Conservation (phyloP, 1,140 invertebrate species). For the Lethocerus indicus region DNA sequence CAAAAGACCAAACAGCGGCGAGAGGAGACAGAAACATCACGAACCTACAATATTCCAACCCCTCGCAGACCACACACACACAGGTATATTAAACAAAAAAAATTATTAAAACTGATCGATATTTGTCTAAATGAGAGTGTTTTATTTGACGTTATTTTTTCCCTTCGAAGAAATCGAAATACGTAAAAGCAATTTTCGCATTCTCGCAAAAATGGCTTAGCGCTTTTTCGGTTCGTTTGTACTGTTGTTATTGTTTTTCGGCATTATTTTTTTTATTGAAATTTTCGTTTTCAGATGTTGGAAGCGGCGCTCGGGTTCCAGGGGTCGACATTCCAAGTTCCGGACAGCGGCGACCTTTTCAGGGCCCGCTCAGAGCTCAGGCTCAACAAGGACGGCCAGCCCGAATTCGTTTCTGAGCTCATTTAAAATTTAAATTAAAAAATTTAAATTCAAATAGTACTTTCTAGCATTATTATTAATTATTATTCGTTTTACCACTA, state of each 20-base stretch:
- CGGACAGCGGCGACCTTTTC: slow-evolving; percentile 21
- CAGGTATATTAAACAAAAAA: too few relatives aligned
- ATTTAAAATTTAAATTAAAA: too few relatives aligned
- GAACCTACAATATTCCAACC: too few relatives aligned
- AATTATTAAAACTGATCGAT: too few relatives aligned
- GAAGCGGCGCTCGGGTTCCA: slow-evolving; percentile 45
- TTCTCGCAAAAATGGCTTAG: neutral
- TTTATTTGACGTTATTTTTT: neutral
- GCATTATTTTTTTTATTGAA: neutral
- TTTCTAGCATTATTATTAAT: too few relatives aligned
- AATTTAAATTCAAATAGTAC: too few relatives aligned
- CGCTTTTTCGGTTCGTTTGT: slow-evolving; percentile 9
- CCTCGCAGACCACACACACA: too few relatives aligned
- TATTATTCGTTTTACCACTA: too few relatives aligned
- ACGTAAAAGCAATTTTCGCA: neutral
- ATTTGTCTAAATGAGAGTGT: too few relatives aligned
- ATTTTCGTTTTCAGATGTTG: slow-evolving; percentile 33
- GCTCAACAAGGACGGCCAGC: slow-evolving; percentile 43
- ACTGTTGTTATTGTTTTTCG: slow-evolving; percentile 12
- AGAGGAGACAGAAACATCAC: too few relatives aligned
- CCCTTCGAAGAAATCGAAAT: neutral
- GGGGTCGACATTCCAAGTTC: slow-evolving; percentile 52
- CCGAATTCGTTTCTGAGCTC: slow-evolving; percentile 48
- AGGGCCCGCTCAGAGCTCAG: slow-evolving; percentile 19
- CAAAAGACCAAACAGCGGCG: too few relatives aligned